A percentile compares a stretch with the other conserved stretches of the same genome.
phyloP scores from a whole-genome alignment of 2,113 vertebrate genomes.

The Poeciliopsis retropinna region DNA sequence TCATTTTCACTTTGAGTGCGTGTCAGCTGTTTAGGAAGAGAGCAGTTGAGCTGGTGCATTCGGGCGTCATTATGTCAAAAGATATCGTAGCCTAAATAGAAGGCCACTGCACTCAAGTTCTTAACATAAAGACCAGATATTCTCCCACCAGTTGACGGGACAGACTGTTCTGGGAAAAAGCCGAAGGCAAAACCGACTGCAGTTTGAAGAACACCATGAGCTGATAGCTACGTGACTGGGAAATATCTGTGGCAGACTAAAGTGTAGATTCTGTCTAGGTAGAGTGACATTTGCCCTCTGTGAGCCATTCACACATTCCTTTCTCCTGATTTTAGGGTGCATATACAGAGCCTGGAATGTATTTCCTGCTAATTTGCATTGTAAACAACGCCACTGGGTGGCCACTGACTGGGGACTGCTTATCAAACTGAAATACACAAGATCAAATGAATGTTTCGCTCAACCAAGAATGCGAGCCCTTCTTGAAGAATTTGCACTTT shows the following conservation, averaged over 20 bases:
- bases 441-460: constrained; percentile 35
- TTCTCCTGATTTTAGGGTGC: constrained; percentile 35
- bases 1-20: neutral
- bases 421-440: constrained; percentile 62
- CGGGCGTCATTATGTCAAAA: neutral
- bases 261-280: constrained; percentile 16
- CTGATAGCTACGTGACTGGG: neutral
- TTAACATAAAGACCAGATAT: constrained; percentile 32
- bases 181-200: constrained; percentile 52
- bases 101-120: constrained; percentile 39
- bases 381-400: constrained; percentile 46
- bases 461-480: constrained; percentile 1
- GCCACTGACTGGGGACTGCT: constrained; percentile 3
- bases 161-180: constrained; percentile 44
- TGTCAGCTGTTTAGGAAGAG: neutral
- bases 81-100: constrained; percentile 13
- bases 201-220: neutral
- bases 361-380: constrained; percentile 58
- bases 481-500: neutral
- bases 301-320: constrained; percentile 64
- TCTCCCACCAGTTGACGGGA: constrained; percentile 46
- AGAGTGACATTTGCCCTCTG: constrained; percentile 35
- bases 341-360: constrained; percentile 4
- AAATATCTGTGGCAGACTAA: constrained; percentile 7
- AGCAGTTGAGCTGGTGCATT: neutral